Evolutionary conservation across 2,888 invertebrate species (phyloP).

Genomic region (Polietes domitor): DNA sequence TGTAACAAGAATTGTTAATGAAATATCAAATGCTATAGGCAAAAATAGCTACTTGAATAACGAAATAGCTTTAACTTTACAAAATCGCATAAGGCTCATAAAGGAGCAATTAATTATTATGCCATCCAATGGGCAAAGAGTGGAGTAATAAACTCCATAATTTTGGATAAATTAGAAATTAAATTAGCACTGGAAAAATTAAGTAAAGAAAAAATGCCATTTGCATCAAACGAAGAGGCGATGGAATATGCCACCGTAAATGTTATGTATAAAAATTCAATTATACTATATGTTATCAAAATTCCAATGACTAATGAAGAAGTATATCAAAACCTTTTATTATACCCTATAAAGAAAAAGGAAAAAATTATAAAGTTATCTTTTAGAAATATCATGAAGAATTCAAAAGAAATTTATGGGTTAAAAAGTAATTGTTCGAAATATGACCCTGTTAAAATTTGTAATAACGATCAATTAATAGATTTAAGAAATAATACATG

Average conservation of each 20-base stretch:
- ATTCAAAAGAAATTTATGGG: constrained; percentile 2
- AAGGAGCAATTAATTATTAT: constrained; percentile 28
- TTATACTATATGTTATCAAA: too few relatives aligned
- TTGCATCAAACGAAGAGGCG: background rate
- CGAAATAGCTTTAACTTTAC: constrained; percentile 15
- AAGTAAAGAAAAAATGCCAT: background rate
- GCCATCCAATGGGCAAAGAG: constrained; percentile 28
- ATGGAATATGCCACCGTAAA: too few relatives aligned
- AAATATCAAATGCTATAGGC: constrained; percentile 34
- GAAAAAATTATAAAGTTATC: too few relatives aligned
- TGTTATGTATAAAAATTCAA: too few relatives aligned
- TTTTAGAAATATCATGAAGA: background rate
- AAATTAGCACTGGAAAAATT: constrained; percentile 33
- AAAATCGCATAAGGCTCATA: background rate
- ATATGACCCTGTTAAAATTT: constrained; percentile 30
- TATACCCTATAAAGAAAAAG: too few relatives aligned
- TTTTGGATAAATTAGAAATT: constrained; percentile 26
- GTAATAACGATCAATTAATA: constrained; percentile 36
- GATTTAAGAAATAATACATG: background rate
- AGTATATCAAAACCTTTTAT: background rate
- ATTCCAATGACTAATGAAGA: too few relatives aligned
- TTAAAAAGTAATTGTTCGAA: constrained; percentile 26
- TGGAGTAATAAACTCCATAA: constrained; percentile 29
- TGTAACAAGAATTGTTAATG: constrained; percentile 23
- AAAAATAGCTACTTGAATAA: constrained; percentile 10